These are phyloP conservation scores for Leptocoma aspasia DNA, from an alignment of 2,113 vertebrate genomes.

Conservation along the genomic window DNA sequence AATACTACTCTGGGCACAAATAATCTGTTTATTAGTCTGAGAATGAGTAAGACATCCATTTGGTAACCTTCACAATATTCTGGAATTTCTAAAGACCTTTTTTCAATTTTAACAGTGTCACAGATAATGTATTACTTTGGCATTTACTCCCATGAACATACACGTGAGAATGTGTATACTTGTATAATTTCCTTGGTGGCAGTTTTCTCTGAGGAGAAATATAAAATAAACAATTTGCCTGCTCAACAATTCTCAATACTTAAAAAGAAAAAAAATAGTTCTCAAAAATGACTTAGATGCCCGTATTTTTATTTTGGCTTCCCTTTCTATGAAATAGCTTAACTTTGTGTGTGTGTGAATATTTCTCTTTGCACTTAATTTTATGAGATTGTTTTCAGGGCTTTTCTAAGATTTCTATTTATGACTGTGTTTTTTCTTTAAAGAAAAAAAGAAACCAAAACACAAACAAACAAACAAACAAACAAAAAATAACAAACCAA, in stretches of 20 bases:
- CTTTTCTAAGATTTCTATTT: not conserved
- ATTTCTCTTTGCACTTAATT: not conserved
- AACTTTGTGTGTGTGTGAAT: not conserved
- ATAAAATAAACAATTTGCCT: not conserved
- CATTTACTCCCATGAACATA: not conserved
- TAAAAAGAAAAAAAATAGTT: not conserved
- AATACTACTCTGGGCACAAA: not conserved
- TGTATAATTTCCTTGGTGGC: not conserved
- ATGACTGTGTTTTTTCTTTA: not conserved
- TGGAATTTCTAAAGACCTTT: not conserved
- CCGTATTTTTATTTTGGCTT: not conserved
- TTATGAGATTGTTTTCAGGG: not conserved
- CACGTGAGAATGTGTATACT: not conserved
- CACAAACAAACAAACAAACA: not conserved
- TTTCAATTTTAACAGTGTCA: not conserved
- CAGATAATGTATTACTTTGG: not conserved
- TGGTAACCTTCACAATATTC: not conserved
- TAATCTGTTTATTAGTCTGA: not conserved
- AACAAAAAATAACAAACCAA: not conserved
- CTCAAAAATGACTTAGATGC: not conserved
- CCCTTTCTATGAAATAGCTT: not conserved
- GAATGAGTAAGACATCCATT: not conserved
- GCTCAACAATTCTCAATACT: not conserved
- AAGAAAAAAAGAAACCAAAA: not conserved
- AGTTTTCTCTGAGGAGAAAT: not conserved